Percentiles rank a stretch among this genome's conserved stretches.
Conservation (phyloP, 2,888 invertebrate species). For the Lingula anatina region DNA sequence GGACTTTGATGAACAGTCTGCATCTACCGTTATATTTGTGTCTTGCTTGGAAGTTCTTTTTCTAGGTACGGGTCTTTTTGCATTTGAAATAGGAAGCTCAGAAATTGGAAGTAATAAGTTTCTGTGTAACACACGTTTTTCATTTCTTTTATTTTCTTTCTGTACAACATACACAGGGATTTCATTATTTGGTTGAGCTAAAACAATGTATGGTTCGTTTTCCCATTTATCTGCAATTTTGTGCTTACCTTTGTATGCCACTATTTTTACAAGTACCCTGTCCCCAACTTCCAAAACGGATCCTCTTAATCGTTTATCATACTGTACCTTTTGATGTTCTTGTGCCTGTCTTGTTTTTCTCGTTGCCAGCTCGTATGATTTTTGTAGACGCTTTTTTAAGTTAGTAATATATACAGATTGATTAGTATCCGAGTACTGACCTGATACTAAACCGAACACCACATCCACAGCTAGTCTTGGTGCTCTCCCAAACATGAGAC, state of each 20-base stretch:
- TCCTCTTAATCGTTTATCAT: not conserved
- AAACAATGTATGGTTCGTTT: not conserved
- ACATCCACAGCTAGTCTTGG: conserved; percentile 6
- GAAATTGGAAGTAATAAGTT: not conserved
- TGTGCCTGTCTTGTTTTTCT: not conserved
- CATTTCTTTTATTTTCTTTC: not conserved
- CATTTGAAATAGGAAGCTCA: too few species aligned
- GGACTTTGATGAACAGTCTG: too few species aligned
- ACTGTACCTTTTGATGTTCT: not conserved
- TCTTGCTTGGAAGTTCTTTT: too few species aligned
- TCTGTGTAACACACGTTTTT: not conserved
- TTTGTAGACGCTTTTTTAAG: not conserved
- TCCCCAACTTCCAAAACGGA: not conserved
- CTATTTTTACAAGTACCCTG: not conserved
- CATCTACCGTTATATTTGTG: too few species aligned
- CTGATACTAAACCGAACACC: conserved; percentile 1
- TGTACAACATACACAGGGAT: not conserved
- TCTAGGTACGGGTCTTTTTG: too few species aligned
- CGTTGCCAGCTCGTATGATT: conserved; percentile 2
- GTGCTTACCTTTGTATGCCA: not conserved
- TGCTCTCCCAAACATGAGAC: conserved; percentile 6
- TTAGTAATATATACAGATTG: not conserved
- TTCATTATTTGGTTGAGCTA: not conserved
- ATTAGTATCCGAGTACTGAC: not conserved
- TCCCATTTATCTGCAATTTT: not conserved